Conservation (phyloP, 1,140 invertebrate genomes). For the Drosophila varians region DNA sequence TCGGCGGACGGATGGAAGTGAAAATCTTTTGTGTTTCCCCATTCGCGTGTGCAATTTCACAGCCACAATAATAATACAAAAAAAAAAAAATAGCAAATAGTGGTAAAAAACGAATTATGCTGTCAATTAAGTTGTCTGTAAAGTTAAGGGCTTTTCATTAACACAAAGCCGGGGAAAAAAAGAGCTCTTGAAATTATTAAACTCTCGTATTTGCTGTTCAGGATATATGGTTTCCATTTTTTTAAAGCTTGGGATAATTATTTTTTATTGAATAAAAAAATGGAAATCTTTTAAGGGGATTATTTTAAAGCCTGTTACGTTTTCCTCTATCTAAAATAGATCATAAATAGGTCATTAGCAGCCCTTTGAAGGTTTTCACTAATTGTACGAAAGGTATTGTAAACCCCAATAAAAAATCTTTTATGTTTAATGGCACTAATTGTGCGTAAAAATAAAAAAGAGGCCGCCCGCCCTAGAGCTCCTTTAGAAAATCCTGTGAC, state of each 20-base stretch:
- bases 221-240: no score
- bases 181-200: slow-evolving; percentile 22
- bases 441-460: not conserved
- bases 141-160: slow-evolving; percentile 65
- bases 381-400: slow-evolving; percentile 17
- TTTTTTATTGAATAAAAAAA: not conserved
- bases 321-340: not conserved
- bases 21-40: slow-evolving; percentile 43
- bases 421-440: not conserved
- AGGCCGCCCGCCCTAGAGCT: slow-evolving; percentile 7
- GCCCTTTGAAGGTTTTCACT: not conserved
- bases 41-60: slow-evolving; percentile 40
- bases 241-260: not conserved
- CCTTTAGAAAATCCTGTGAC: not conserved
- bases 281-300: not conserved
- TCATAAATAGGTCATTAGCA: not conserved
- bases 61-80: slow-evolving; percentile 14
- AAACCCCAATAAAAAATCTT: slow-evolving; percentile 11
- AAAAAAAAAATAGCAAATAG: slow-evolving; percentile 2
- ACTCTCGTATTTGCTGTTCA: slow-evolving; percentile 5
- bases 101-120: slow-evolving; percentile 26
- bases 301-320: not conserved
- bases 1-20: slow-evolving; percentile 6
- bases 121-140: slow-evolving; percentile 43
- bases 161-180: not conserved